These are phyloP conservation scores for Pimpla rufipes DNA, from an alignment of 2,888 invertebrate species.

Conservation along the genomic window DNA sequence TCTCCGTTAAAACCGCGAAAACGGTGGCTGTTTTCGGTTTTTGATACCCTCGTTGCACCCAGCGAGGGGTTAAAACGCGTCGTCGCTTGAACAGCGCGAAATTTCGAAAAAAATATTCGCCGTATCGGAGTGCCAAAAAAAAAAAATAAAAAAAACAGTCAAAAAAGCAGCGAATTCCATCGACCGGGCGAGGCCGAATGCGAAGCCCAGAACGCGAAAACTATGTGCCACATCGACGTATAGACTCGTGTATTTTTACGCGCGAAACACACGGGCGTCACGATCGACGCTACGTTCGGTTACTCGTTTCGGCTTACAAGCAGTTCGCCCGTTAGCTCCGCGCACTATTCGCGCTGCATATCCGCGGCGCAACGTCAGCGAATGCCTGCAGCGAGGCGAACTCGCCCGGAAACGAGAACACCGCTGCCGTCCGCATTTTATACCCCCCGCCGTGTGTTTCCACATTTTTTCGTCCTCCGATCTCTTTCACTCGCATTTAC, in stretches of 20 bases:
- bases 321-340: slow-evolving; percentile 20
- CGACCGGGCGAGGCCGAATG: neutral
- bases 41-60: neutral
- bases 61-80: neutral
- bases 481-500: slow-evolving; percentile 11
- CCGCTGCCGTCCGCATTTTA: slow-evolving; percentile 4
- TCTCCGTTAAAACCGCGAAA: no score
- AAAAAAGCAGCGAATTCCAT: neutral
- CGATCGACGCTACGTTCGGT: slow-evolving; percentile 19
- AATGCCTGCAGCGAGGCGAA: slow-evolving; percentile 30
- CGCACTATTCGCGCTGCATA: neutral
- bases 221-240: slow-evolving; percentile 1
- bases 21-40: no score
- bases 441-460: neutral
- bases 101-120: neutral
- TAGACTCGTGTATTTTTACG: slow-evolving; percentile 11
- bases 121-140: no score
- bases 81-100: neutral
- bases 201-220: slow-evolving; percentile 23
- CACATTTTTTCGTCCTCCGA: neutral
- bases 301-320: slow-evolving; percentile 38
- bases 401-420: slow-evolving; percentile 41
- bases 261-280: neutral
- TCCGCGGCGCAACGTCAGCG: slow-evolving; percentile 33
- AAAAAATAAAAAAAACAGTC: no score